These are phyloP conservation scores for Tetrax tetrax DNA, from an alignment of 2,113 vertebrate genomes.

Conservation along the genomic window DNA sequence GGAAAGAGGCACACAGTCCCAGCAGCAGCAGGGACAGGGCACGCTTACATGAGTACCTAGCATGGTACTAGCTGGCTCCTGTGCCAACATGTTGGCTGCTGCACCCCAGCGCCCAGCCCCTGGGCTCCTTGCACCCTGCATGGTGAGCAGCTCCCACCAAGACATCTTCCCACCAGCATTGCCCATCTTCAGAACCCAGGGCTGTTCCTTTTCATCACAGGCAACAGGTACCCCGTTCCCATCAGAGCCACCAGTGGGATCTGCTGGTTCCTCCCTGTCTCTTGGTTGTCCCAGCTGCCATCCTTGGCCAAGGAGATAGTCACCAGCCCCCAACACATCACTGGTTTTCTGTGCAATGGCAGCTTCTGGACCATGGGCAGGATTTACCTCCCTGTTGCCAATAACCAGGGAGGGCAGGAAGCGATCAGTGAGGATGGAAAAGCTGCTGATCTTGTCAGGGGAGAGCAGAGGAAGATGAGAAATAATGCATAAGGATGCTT, in stretches of 20 bases:
- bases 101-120: neutral
- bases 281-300: neutral
- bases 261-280: neutral
- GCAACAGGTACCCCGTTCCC: neutral
- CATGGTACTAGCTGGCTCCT: neutral
- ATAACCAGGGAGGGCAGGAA: neutral
- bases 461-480: neutral
- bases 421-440: neutral
- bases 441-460: neutral
- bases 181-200: neutral
- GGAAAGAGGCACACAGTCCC: neutral
- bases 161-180: neutral
- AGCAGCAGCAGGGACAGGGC: neutral
- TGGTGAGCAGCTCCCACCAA: neutral
- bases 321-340: neutral
- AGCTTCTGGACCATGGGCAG: neutral
- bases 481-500: neutral
- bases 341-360: neutral
- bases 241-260: neutral
- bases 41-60: neutral
- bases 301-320: neutral
- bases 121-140: neutral
- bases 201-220: neutral
- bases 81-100: neutral
- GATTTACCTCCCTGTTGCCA: neutral